phyloP scores from a whole-genome alignment of 2,113 vertebrate genomes.

The Plecotus auritus region DNA sequence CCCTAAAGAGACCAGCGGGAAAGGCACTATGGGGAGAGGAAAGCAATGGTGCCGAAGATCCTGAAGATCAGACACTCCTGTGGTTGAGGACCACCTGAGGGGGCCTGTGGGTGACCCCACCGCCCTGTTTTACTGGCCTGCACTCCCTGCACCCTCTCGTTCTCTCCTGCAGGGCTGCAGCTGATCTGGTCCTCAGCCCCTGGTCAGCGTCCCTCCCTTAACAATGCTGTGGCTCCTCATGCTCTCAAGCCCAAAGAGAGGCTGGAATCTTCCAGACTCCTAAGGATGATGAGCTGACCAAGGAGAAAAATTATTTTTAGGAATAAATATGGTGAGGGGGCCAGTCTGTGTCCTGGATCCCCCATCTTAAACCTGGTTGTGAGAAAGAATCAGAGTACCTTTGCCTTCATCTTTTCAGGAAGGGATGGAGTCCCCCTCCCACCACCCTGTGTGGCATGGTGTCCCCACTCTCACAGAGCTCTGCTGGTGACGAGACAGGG shows the following conservation, averaged over 20 bases:
- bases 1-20: accelerated
- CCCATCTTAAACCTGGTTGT: neutral
- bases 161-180: neutral
- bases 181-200: neutral
- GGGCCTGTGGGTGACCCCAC: neutral
- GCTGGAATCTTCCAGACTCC: neutral
- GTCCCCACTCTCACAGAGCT: neutral
- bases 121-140: neutral
- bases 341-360: neutral
- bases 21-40: neutral
- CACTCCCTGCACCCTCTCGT: neutral
- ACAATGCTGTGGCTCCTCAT: neutral
- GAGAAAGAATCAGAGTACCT: neutral
- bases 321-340: neutral
- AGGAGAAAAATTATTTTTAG: neutral
- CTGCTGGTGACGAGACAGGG: neutral
- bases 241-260: neutral
- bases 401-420: neutral
- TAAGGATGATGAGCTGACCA: neutral
- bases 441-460: neutral
- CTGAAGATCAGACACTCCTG: neutral
- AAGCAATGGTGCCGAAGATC: neutral
- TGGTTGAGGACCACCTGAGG: neutral
- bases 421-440: neutral
- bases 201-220: neutral